These are phyloP conservation scores for Bombycilla garrulus DNA, from an alignment of 2,113 vertebrate species.

Conservation along the genomic window DNA sequence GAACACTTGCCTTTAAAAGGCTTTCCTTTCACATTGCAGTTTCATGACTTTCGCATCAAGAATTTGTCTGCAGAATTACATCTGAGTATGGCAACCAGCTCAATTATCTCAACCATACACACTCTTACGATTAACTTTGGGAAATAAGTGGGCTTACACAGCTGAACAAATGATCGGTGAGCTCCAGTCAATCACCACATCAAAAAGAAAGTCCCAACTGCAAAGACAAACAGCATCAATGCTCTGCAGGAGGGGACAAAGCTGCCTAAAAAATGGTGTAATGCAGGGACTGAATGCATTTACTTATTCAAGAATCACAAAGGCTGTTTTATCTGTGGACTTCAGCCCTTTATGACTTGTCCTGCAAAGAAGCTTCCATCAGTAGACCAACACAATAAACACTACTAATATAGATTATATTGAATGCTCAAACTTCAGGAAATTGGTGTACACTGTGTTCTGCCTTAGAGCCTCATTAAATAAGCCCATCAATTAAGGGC, in stretches of 20 bases:
- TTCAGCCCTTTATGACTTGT: not conserved
- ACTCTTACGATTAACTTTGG: slow-evolving; percentile 6
- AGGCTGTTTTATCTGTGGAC: not conserved
- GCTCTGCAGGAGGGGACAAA: not conserved
- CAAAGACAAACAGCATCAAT: slow-evolving; percentile 20
- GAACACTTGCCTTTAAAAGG: slow-evolving; percentile 32
- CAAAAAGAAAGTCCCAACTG: not conserved
- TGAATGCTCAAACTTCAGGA: not conserved
- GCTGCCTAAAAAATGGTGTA: slow-evolving; percentile 5
- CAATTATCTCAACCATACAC: slow-evolving; percentile 31
- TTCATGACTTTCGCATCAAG: slow-evolving; percentile 29
- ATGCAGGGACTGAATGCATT: not conserved
- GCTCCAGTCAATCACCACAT: slow-evolving; percentile 7
- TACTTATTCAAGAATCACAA: not conserved
- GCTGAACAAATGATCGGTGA: slow-evolving; percentile 32
- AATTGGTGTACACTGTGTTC: not conserved
- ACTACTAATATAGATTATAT: not conserved
- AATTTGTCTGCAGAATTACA: slow-evolving; percentile 56
- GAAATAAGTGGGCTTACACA: slow-evolving; percentile 32
- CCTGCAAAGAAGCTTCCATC: not conserved
- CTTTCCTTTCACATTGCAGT: slow-evolving; percentile 22
- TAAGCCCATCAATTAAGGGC: not conserved
- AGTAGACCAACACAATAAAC: not conserved
- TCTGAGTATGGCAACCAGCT: not conserved
- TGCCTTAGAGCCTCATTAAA: not conserved